Conservation (phyloP, 1,140 invertebrate species). For the Pseudomyrmex concolor region DNA sequence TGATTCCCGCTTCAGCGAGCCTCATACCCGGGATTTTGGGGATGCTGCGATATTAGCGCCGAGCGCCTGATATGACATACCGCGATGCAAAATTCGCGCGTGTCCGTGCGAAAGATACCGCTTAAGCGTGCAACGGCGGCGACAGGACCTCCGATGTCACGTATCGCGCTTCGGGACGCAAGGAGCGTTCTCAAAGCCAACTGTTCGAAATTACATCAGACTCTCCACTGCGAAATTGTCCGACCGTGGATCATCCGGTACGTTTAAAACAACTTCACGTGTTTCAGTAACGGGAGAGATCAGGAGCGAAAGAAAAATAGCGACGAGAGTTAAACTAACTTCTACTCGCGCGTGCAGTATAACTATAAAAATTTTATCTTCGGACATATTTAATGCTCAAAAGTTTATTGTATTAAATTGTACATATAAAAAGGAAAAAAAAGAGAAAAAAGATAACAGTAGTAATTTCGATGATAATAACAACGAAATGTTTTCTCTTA, state of each 20-base stretch:
- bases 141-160: slow-evolving; percentile 15
- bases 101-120: slow-evolving; percentile 13
- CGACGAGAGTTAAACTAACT: background rate
- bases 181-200: slow-evolving; percentile 35
- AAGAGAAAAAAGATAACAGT: too few relatives aligned
- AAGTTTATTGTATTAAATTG: background rate
- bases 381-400: background rate
- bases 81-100: slow-evolving; percentile 29
- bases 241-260: background rate
- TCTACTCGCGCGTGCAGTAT: background rate
- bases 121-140: background rate
- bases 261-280: slow-evolving; percentile 27
- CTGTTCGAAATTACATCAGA: slow-evolving; percentile 46
- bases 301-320: background rate
- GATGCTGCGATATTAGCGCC: slow-evolving; percentile 15
- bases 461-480: too few relatives aligned
- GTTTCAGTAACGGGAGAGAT: background rate
- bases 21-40: background rate
- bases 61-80: slow-evolving; percentile 33
- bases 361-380: background rate
- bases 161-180: background rate
- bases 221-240: slow-evolving; percentile 20
- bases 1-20: slow-evolving; percentile 16
- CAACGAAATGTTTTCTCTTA: too few relatives aligned
- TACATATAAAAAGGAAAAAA: background rate